phyloP scores from a whole-genome alignment of 2,797 vertebrate genomes.

The Salmo trutta region DNA sequence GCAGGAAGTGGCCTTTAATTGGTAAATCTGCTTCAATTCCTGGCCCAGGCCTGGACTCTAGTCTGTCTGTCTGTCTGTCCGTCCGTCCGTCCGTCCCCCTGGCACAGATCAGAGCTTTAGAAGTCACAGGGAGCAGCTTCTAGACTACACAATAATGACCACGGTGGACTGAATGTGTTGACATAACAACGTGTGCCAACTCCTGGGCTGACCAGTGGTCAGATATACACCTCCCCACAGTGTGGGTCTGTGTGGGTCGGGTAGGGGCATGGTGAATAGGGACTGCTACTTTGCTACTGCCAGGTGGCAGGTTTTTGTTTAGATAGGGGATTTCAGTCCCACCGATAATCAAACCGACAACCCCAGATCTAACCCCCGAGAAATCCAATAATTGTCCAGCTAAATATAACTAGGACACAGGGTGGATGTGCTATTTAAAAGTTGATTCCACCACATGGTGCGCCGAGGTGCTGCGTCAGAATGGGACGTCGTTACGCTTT shows the following conservation, averaged over 20 bases:
- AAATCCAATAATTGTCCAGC: slow-evolving; percentile 22
- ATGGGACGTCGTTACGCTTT: background rate
- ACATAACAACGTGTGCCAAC: background rate
- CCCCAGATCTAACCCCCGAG: slow-evolving; percentile 10
- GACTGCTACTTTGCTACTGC: background rate
- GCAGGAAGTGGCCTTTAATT: slow-evolving; percentile 20
- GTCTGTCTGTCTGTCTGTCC: background rate
- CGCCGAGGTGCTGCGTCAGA: background rate
- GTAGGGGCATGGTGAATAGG: background rate
- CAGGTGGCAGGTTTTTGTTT: background rate
- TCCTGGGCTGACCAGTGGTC: background rate
- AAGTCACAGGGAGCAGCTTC: slow-evolving; percentile 8
- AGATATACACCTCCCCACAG: background rate
- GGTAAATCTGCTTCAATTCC: slow-evolving; percentile 25
- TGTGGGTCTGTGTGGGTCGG: background rate
- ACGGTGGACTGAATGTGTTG: background rate
- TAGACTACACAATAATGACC: background rate
- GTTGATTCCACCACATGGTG: slow-evolving; percentile 7
- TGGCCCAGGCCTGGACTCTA: background rate
- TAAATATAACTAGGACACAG: slow-evolving; percentile 18
- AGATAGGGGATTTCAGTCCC: slow-evolving; percentile 6
- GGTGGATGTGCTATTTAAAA: slow-evolving; percentile 5
- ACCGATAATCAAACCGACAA: slow-evolving; percentile 30
- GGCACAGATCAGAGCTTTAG: slow-evolving; percentile 3
- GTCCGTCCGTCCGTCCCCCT: background rate